Evolutionary conservation across 2,113 vertebrate species (phyloP).

Genomic region (Lagenorhynchus albirostris): DNA sequence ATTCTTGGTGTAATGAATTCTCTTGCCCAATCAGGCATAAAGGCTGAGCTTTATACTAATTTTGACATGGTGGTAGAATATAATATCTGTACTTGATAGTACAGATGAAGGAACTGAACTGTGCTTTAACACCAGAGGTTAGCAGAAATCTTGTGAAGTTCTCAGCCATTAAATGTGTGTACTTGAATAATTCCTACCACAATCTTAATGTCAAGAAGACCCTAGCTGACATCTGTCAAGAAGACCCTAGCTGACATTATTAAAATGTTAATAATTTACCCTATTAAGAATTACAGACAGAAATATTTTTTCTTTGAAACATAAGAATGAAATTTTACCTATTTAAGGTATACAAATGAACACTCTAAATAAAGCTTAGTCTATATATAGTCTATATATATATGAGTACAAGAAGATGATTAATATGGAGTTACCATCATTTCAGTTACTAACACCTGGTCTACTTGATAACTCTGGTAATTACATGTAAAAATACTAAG

Average conservation of each 20-base stretch:
- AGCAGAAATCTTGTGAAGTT: not conserved
- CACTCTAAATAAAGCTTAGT: not conserved
- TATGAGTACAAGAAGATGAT: not conserved
- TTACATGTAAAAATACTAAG: not conserved
- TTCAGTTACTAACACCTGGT: not conserved
- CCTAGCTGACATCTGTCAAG: not conserved
- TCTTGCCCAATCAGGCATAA: conserved; percentile 25
- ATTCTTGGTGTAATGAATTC: not conserved
- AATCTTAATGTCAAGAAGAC: not conserved
- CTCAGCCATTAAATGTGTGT: conserved; percentile 1
- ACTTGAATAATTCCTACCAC: not conserved
- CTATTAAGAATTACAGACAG: not conserved
- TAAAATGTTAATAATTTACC: not conserved
- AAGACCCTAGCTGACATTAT: not conserved
- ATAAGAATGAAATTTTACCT: not conserved
- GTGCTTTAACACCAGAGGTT: not conserved
- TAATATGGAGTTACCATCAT: not conserved
- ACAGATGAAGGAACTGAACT: not conserved
- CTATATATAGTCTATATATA: not conserved
- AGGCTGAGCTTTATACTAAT: not conserved
- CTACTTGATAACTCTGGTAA: not conserved
- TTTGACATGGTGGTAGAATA: conserved; percentile 12
- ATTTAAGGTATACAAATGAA: not conserved
- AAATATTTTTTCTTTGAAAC: not conserved
- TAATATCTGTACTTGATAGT: not conserved